Conservation (phyloP, 2,113 vertebrate genomes). For the Trichomycterus rosablanca region DNA sequence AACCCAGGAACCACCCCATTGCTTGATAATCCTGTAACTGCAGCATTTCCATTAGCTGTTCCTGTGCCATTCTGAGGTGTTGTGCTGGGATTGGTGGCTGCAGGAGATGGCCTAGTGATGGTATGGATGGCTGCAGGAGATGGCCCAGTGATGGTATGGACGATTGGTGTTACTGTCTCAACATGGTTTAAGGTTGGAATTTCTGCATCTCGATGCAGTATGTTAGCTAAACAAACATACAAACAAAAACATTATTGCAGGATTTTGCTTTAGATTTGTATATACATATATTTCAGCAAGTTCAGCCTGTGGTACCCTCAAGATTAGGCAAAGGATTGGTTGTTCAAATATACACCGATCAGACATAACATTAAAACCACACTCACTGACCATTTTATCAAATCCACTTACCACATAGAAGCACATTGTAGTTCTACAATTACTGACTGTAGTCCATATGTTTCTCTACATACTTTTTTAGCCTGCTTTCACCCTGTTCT, state of each 20-base stretch:
- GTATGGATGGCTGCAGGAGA: constrained; percentile 4
- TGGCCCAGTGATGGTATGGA: constrained; percentile 28
- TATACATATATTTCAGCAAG: not conserved
- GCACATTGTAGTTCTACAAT: too few relatives aligned
- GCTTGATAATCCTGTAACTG: constrained; percentile 10
- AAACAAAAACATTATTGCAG: not conserved
- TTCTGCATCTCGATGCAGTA: constrained; percentile 56
- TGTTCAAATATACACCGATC: too few relatives aligned
- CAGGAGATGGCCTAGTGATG: constrained; percentile 20
- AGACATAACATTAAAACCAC: too few relatives aligned
- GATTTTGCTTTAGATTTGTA: not conserved
- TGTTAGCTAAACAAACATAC: constrained; percentile 54
- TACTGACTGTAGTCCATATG: too few relatives aligned
- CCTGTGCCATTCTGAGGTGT: constrained; percentile 41
- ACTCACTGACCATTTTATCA: too few relatives aligned
- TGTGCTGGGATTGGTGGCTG: not conserved
- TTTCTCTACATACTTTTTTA: too few relatives aligned
- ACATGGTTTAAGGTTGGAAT: constrained; percentile 64
- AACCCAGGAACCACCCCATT: constrained; percentile 50
- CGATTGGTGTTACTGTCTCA: constrained; percentile 55
- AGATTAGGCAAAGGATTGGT: too few relatives aligned
- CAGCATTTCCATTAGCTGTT: constrained; percentile 43
- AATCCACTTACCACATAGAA: too few relatives aligned
- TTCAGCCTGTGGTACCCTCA: too few relatives aligned
- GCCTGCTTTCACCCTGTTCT: too few relatives aligned